A percentile compares a stretch with the other conserved stretches of the same genome.
These are phyloP conservation scores for Panthera leo DNA, from an alignment of 2,113 vertebrate species.

Conservation along the genomic window DNA sequence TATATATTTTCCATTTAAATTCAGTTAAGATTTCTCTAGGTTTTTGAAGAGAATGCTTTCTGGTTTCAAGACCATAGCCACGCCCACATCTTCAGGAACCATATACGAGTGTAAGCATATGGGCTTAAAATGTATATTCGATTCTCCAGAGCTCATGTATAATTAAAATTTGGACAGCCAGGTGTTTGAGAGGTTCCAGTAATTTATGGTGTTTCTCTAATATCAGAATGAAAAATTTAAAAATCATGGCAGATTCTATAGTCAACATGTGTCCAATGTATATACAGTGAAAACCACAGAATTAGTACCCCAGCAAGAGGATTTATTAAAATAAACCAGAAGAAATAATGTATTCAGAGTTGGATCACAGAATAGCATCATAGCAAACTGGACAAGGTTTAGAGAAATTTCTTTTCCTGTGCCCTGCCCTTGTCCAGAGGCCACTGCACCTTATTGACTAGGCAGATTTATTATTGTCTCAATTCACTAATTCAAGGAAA, in stretches of 20 bases:
- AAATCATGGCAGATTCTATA: neutral
- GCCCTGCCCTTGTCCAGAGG: neutral
- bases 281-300: neutral
- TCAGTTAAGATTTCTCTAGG: neutral
- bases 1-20: neutral
- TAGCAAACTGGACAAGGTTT: neutral
- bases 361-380: neutral
- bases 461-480: neutral
- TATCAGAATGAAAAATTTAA: conserved; percentile 36
- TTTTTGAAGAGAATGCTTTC: neutral
- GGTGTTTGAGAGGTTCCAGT: neutral
- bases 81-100: neutral
- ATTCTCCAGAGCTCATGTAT: neutral
- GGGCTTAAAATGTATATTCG: neutral
- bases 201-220: conserved; percentile 17
- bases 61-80: neutral
- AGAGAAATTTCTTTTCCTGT: neutral
- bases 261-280: neutral
- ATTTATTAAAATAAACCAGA: neutral
- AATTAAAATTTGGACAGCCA: conserved; percentile 1
- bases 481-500: neutral
- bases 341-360: neutral
- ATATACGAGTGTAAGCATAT: neutral
- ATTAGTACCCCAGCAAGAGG: neutral
- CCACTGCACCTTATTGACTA: neutral